These are phyloP conservation scores for Palythoa grandis DNA, from an alignment of 92 coral and sea anemone genomes.

Conservation along the genomic window DNA sequence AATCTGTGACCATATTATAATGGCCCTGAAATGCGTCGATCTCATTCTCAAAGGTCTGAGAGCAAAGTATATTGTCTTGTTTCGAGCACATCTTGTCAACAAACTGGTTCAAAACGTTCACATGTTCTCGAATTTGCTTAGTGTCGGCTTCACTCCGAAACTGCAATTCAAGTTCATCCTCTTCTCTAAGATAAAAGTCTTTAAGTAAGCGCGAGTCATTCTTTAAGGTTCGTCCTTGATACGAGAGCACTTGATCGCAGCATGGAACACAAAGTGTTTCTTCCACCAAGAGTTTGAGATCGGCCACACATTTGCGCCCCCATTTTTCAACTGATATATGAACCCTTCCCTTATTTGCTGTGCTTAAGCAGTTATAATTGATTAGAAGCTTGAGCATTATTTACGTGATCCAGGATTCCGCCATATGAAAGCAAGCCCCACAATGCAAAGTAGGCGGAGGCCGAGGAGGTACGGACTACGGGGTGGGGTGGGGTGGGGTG, in stretches of 20 bases:
- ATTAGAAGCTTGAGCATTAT: background rate
- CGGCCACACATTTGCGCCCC: slow-evolving; percentile 55
- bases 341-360: slow-evolving; percentile 31
- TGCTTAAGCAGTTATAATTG: slow-evolving; percentile 23
- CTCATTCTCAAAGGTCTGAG: background rate
- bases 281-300: slow-evolving; percentile 63
- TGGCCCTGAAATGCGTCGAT: background rate
- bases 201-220: slow-evolving; percentile 56
- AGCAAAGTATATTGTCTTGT: background rate
- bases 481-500: no score
- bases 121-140: background rate
- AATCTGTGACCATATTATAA: slow-evolving; percentile 19
- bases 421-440: background rate
- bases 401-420: background rate
- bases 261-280: slow-evolving; percentile 57
- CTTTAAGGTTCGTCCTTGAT: slow-evolving; percentile 47
- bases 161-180: slow-evolving; percentile 56
- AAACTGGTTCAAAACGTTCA: slow-evolving; percentile 13
- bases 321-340: slow-evolving; percentile 47
- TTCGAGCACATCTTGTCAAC: slow-evolving; percentile 8
- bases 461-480: no score
- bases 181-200: slow-evolving; percentile 73
- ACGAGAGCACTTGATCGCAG: slow-evolving; percentile 70
- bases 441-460: background rate
- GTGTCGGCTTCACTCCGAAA: slow-evolving; percentile 44